Evolutionary conservation across 1,140 invertebrate genomes (phyloP).

Genomic region (Lethocerus indicus): DNA sequence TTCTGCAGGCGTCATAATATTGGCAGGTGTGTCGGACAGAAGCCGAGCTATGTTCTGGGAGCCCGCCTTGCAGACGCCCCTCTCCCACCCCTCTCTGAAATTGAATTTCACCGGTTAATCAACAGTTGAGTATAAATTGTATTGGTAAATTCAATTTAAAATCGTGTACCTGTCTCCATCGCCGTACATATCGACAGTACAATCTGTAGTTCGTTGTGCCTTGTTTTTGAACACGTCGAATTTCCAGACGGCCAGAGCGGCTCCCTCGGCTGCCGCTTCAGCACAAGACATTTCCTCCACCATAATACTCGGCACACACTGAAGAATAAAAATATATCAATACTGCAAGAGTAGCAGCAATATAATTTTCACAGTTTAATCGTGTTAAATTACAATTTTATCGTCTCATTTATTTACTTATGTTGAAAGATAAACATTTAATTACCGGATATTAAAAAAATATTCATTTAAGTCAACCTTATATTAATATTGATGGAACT

Average conservation of each 20-base stretch:
- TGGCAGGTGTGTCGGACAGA: constrained; percentile 67
- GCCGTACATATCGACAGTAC: constrained; percentile 19
- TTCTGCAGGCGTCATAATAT: constrained; percentile 58
- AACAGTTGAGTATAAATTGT: too few relatives aligned
- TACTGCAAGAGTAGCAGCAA: constrained; percentile 26
- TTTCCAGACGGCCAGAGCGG: constrained; percentile 36
- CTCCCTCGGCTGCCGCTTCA: constrained; percentile 58
- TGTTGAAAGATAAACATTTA: too few relatives aligned
- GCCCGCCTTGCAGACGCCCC: constrained; percentile 52
- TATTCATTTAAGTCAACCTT: too few relatives aligned
- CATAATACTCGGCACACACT: constrained; percentile 42
- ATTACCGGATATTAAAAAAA: too few relatives aligned
- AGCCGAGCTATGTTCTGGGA: constrained; percentile 69
- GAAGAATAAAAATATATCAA: constrained; percentile 24
- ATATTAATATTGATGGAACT: too few relatives aligned
- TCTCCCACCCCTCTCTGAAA: constrained; percentile 34
- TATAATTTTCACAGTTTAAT: too few relatives aligned
- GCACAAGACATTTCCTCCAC: constrained; percentile 52
- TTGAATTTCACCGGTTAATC: too few relatives aligned
- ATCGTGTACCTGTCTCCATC: constrained; percentile 33
- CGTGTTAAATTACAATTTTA: too few relatives aligned
- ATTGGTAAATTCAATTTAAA: too few relatives aligned
- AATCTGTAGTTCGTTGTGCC: constrained; percentile 27
- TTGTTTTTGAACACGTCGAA: constrained; percentile 48
- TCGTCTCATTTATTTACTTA: too few relatives aligned